phyloP scores from a whole-genome alignment of 2,888 invertebrate species.

The Caenorhabditis sp. region DNA sequence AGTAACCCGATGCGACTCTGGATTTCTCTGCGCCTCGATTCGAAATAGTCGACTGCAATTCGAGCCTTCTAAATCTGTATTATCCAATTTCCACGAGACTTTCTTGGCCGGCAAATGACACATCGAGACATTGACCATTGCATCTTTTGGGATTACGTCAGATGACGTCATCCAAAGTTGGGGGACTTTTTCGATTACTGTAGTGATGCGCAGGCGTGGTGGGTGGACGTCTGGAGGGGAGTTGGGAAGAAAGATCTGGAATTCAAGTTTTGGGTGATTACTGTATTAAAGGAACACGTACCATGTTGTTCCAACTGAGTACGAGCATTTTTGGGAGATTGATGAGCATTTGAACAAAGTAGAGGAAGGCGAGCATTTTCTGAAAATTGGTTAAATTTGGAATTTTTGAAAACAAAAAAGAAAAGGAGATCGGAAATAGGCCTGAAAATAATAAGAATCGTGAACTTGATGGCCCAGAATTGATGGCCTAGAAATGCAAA shows the following conservation, averaged over 20 bases:
- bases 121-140: not conserved
- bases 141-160: not conserved
- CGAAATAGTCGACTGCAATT: not conserved
- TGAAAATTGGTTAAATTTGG: no score
- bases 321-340: slow-evolving; percentile 68
- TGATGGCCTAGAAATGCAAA: slow-evolving; percentile 7
- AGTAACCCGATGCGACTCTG: not conserved
- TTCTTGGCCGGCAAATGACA: slow-evolving; percentile 4
- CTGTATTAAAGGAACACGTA: not conserved
- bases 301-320: slow-evolving; percentile 56
- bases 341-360: slow-evolving; percentile 72
- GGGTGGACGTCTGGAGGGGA: not conserved
- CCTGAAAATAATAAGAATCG: no score
- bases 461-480: not conserved
- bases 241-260: slow-evolving; percentile 6
- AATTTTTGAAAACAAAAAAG: not conserved
- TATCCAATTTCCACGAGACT: not conserved
- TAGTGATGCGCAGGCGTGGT: not conserved
- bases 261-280: not conserved
- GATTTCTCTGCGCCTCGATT: not conserved
- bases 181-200: slow-evolving; percentile 21
- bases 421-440: no score
- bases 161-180: slow-evolving; percentile 35
- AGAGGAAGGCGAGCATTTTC: slow-evolving; percentile 62
- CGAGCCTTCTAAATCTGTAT: not conserved